These are phyloP conservation scores for Eutrigla gurnardus DNA, from an alignment of 2,797 vertebrate genomes.

Conservation along the genomic window DNA sequence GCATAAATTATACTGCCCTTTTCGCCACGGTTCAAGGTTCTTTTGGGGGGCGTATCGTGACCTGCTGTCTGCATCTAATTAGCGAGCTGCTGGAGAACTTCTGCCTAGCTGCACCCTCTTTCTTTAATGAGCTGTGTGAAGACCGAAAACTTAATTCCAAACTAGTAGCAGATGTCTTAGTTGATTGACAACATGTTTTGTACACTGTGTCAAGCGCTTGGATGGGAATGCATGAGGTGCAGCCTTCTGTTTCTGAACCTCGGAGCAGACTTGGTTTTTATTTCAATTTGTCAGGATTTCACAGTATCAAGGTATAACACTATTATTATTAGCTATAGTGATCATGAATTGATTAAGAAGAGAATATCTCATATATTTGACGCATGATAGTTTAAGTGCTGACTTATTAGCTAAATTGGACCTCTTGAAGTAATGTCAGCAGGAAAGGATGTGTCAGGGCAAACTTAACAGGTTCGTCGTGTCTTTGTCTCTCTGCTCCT, in stretches of 20 bases:
- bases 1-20: neutral
- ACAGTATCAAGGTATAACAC: no score
- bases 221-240: constrained; percentile 43
- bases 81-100: constrained; percentile 51
- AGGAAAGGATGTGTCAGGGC: constrained; percentile 55
- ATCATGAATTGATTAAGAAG: neutral
- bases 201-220: constrained; percentile 45
- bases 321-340: neutral
- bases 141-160: constrained; percentile 51
- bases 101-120: constrained; percentile 25
- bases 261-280: neutral
- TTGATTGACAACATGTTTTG: constrained; percentile 65
- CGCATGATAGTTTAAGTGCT: neutral
- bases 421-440: constrained; percentile 59
- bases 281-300: no score
- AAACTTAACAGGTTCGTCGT: constrained; percentile 35
- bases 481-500: constrained; percentile 53
- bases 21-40: neutral
- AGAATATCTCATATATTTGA: neutral
- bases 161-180: constrained; percentile 46
- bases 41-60: constrained; percentile 11
- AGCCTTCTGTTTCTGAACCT: constrained; percentile 63
- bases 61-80: constrained; percentile 68
- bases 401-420: constrained; percentile 11
- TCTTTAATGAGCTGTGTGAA: constrained; percentile 52